Percentiles rank a stretch among this genome's conserved stretches.
Evolutionary conservation across 1,140 invertebrate genomes (phyloP).

Genomic region (Dendroctonus ponderosae): DNA sequence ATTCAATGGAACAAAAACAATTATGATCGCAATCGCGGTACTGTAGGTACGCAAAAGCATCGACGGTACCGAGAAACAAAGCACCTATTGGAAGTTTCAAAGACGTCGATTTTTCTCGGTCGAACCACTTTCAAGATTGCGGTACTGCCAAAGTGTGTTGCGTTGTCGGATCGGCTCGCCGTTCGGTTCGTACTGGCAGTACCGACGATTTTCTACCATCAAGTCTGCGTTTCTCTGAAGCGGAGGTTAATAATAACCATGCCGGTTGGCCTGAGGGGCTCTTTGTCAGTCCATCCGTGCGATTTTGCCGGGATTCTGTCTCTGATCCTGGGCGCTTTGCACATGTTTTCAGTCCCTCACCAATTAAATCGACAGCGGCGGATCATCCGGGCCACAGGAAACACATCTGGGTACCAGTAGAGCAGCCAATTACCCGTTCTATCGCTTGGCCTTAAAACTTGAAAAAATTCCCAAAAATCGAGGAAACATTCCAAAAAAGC

Average conservation of each 20-base stretch:
- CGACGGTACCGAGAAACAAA: no score
- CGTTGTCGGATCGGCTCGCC: background rate
- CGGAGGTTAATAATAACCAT: background rate
- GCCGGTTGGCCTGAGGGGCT: conserved; percentile 8
- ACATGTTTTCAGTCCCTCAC: background rate
- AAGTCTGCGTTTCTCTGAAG: conserved; percentile 10
- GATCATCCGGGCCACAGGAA: background rate
- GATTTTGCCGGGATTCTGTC: conserved; percentile 16
- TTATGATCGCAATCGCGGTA: no score
- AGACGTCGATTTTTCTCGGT: no score
- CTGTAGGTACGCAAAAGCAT: no score
- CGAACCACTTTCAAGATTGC: no score
- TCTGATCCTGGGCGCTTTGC: conserved; percentile 1
- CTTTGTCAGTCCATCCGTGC: conserved; percentile 11
- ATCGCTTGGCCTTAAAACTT: no score
- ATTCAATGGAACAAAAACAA: background rate
- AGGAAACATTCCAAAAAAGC: no score
- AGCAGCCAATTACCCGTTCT: no score
- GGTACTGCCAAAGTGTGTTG: no score
- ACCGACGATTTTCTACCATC: conserved; percentile 10
- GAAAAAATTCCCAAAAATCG: background rate
- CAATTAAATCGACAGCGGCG: background rate
- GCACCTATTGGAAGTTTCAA: no score
- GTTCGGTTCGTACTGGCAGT: conserved; percentile 19
- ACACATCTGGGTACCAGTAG: background rate